Conservation (phyloP, 2,113 vertebrate species). For the Rhadina sibilatrix region DNA sequence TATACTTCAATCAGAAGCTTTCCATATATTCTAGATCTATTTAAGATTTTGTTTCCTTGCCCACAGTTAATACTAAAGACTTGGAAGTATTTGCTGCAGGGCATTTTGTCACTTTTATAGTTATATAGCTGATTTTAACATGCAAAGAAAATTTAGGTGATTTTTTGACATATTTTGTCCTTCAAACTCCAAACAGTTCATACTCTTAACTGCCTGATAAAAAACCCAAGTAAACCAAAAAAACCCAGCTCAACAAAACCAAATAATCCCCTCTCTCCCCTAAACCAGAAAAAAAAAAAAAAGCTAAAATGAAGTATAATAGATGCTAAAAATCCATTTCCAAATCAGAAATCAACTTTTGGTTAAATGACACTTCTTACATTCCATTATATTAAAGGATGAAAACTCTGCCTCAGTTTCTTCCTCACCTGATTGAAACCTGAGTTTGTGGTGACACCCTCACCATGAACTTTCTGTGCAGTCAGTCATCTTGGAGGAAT, state of each 20-base stretch:
- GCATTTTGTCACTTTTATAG: neutral
- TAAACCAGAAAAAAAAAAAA: neutral
- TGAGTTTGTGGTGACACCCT: neutral
- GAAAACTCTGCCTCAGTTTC: neutral
- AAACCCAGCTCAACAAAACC: neutral
- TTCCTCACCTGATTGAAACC: neutral
- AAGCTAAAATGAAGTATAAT: neutral
- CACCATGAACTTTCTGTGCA: neutral
- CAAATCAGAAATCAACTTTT: neutral
- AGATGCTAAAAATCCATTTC: neutral
- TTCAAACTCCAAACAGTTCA: neutral
- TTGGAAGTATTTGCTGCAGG: neutral
- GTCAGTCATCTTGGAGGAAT: neutral
- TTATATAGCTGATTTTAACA: neutral
- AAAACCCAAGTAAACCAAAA: neutral
- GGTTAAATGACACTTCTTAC: neutral
- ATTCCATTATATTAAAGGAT: neutral
- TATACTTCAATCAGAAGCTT: neutral
- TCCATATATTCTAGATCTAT: neutral
- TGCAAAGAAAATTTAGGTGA: neutral
- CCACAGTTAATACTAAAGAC: neutral
- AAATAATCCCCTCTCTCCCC: fast-evolving
- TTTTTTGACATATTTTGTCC: neutral
- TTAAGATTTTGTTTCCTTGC: neutral
- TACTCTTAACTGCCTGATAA: neutral